Evolutionary conservation across 1,140 invertebrate species (phyloP).

Genomic region (Pararge aegeria): DNA sequence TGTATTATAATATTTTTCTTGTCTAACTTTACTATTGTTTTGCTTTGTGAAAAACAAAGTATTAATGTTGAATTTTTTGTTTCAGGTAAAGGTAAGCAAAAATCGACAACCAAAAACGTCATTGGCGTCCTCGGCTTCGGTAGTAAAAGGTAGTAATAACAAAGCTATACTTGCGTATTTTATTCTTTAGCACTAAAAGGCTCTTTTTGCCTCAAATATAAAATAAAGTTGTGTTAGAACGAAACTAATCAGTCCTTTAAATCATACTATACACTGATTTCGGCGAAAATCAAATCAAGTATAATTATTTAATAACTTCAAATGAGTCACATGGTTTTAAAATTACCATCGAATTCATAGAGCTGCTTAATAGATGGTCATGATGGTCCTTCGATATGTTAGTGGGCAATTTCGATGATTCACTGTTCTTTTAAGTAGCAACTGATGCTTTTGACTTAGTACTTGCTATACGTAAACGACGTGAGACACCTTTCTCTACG

Average conservation of each 20-base stretch:
- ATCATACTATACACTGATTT: too few species aligned
- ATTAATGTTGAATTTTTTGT: too few species aligned
- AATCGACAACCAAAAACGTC: neutral
- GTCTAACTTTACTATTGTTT: too few species aligned
- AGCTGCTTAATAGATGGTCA: conserved; percentile 31
- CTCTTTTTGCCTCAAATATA: too few species aligned
- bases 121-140: neutral
- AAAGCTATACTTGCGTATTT: too few species aligned
- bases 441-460: neutral
- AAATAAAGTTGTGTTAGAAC: neutral
- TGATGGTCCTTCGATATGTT: conserved; percentile 11
- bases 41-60: too few species aligned
- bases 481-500: neutral
- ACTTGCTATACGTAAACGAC: neutral
- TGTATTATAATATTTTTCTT: neutral
- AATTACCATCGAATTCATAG: conserved; percentile 23
- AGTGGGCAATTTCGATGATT: neutral
- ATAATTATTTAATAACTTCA: conserved; percentile 19
- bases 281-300: conserved; percentile 13
- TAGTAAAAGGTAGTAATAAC: neutral
- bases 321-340: conserved; percentile 12
- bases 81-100: conserved; percentile 60
- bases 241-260: too few species aligned
- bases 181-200: too few species aligned
- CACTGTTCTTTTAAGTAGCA: neutral